phyloP scores from a whole-genome alignment of 2,797 vertebrate species.

The Poecilia velifera region DNA sequence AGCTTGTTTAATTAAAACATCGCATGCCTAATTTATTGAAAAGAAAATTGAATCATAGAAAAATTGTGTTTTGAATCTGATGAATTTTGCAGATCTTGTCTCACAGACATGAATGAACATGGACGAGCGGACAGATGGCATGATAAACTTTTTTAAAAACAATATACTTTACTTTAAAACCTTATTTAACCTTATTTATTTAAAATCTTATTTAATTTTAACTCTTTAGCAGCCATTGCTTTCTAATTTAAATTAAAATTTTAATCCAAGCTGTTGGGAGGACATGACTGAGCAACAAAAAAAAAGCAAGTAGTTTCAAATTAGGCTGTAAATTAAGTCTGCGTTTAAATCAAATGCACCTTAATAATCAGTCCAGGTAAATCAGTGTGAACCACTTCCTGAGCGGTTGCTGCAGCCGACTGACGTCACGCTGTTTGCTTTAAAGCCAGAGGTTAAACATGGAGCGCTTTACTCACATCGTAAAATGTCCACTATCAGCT shows the following conservation, averaged over 20 bases:
- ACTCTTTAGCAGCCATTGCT: not conserved
- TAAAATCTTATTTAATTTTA: not conserved
- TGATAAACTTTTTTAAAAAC: not conserved
- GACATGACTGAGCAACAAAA: slow-evolving; percentile 9
- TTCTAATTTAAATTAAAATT: not conserved
- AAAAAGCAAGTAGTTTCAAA: slow-evolving; percentile 14
- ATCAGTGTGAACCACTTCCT: slow-evolving; percentile 30
- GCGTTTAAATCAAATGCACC: slow-evolving; percentile 38
- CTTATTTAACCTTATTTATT: too few relatives aligned
- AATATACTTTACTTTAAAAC: not conserved
- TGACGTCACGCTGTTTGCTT: not conserved
- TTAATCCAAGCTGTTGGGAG: too few relatives aligned
- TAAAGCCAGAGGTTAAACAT: not conserved
- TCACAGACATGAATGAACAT: not conserved
- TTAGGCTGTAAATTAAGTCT: slow-evolving; percentile 20
- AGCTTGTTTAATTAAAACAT: not conserved
- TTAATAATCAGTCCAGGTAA: slow-evolving; percentile 48
- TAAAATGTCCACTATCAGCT: slow-evolving; percentile 96
- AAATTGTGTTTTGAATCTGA: not conserved
- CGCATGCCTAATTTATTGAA: not conserved
- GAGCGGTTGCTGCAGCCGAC: not conserved
- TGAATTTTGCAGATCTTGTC: not conserved
- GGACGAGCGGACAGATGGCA: too few relatives aligned
- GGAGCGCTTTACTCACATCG: slow-evolving; percentile 86
- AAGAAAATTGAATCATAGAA: not conserved